phyloP scores from a whole-genome alignment of 35 echinoderm and acorn worm genomes.

The Anneissia japonica region DNA sequence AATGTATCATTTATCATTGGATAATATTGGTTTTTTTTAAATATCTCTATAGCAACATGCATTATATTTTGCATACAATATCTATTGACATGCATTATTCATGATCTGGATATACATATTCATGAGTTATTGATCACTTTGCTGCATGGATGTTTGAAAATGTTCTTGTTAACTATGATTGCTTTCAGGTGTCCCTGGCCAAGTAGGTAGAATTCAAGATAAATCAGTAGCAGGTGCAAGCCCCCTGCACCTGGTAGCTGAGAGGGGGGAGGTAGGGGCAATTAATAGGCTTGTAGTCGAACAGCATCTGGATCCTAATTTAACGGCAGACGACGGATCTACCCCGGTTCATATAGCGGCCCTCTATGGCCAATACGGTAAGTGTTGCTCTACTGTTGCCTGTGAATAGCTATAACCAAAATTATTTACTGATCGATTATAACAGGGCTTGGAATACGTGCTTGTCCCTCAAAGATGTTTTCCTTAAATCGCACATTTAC shows the following conservation, averaged over 20 bases:
- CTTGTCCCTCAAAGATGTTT: no score
- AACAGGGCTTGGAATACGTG: no score
- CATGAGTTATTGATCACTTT: background rate
- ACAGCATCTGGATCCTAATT: slow-evolving; percentile 7
- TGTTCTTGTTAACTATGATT: background rate
- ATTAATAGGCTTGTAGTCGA: slow-evolving; percentile 11
- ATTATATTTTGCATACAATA: no score
- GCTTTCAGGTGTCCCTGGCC: background rate
- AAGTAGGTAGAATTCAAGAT: background rate
- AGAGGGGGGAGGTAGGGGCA: background rate
- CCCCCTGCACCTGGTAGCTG: slow-evolving; percentile 12
- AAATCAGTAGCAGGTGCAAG: background rate
- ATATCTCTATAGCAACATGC: no score
- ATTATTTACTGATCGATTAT: no score
- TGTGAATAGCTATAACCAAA: no score
- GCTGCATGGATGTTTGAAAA: no score
- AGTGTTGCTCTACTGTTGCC: background rate
- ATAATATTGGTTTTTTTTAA: no score
- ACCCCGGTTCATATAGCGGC: slow-evolving; percentile 11
- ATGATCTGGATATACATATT: background rate
- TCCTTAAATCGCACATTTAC: no score
- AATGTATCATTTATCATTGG: no score
- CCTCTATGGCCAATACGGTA: slow-evolving; percentile 1
- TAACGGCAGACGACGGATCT: background rate
- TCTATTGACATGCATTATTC: background rate